Base-by-base conservation (phyloP, 35 echinoderm and acorn worm species). In the Heliocidaris tuberculata region DNA sequence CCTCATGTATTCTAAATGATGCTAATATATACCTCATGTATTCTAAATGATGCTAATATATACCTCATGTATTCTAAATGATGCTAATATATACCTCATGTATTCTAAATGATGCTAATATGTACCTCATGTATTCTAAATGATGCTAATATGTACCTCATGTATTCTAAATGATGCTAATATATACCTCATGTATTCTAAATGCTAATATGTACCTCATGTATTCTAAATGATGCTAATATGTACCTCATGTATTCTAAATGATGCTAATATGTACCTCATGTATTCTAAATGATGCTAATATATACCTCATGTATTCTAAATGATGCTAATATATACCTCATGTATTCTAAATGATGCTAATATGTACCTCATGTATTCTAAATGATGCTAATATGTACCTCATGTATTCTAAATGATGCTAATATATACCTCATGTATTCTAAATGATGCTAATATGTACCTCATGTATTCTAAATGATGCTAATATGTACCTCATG, bases 61-160 rank as follows among this genome's bases (percentile, higher is more conserved):
- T 94, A 96, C 98, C 98, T 99, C 90, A 89, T 96, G 93, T 56
- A 95, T 32, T 59, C 88, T 94, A 32, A 93, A 27, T 7, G n/a
- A n/a, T n/a, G n/a, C 31, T 86, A 86, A 30, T 30, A 0, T 10
- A 11, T 94, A 96, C 98, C 98, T 99, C 90, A 89, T 96, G 93
- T 56, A 95, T 32, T 59, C 88, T 94, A 32, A 93, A 27, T 7
- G n/a, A n/a, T n/a, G n/a, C 31, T 86, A 86, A 30, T 30, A 0
- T 10, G 31, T 94, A 96, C 98, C 98, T 99, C 90, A 89, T 96
- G 93, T 56, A 95, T 32, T 59, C 88, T 94, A 32, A 93, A 27
- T 7, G n/a, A n/a, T n/a, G n/a, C 31, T 86, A 86, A 30, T 30
- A 0, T 10, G 31, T 94, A 96, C 98, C 98, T 99, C 90, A 89